Evolutionary conservation across 2,888 invertebrate genomes (phyloP).

Genomic region (Strigamia crassipes): DNA sequence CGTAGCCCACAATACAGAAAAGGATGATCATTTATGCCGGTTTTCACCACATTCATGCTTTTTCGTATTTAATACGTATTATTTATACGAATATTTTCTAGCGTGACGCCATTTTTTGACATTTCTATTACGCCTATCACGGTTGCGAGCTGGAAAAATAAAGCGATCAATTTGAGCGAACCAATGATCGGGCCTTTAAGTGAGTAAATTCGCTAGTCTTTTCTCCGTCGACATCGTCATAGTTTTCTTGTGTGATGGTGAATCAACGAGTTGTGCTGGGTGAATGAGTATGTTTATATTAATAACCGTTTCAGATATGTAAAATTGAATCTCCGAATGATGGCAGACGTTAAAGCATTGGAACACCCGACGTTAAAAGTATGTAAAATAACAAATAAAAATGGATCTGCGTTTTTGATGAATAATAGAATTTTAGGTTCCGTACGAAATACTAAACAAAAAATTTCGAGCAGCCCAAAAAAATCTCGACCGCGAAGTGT

Average conservation of each 20-base stretch:
- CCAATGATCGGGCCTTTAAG: not conserved
- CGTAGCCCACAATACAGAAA: conserved; percentile 27
- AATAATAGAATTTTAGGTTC: conserved; percentile 69
- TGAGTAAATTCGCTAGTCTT: not conserved
- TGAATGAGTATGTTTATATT: not conserved
- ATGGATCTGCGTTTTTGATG: not conserved
- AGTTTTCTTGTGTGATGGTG: not conserved
- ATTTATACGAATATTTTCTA: not conserved
- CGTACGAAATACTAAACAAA: conserved; percentile 97
- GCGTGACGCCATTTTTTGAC: not conserved
- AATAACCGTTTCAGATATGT: not conserved
- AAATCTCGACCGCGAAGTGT: conserved; percentile 87
- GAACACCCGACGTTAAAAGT: conserved; percentile 96
- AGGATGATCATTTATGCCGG: conserved; percentile 10
- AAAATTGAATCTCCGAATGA: conserved; percentile 56
- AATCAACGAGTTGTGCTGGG: not conserved
- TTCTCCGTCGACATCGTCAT: not conserved
- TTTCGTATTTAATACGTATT: not conserved
- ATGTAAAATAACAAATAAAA: conserved; percentile 51
- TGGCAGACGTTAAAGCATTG: conserved; percentile 91
- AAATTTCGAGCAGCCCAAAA: conserved; percentile 95
- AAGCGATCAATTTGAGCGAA: not conserved
- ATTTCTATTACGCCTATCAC: not conserved
- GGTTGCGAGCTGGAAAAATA: not conserved
- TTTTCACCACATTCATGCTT: not conserved